Evolutionary conservation across 2,797 vertebrate genomes (phyloP).

Genomic region (Anguilla megastoma): DNA sequence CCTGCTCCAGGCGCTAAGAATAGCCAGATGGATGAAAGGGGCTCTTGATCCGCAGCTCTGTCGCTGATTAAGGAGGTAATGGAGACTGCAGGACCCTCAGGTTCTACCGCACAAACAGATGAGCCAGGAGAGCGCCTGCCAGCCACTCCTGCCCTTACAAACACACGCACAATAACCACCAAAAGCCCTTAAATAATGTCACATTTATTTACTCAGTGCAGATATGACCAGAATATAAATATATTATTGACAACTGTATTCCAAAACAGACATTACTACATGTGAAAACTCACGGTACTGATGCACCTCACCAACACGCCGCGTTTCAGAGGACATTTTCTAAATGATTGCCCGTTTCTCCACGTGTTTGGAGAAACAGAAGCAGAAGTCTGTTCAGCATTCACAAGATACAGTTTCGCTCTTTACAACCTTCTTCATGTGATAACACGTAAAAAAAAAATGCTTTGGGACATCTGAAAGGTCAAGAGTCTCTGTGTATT

Average conservation of each 20-base stretch:
- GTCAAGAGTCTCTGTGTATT: constrained; percentile 39
- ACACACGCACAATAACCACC: constrained; percentile 25
- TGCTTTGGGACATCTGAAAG: constrained; percentile 50
- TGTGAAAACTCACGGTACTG: constrained; percentile 52
- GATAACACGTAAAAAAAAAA: constrained; percentile 9
- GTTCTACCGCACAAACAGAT: neutral
- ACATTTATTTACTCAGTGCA: constrained; percentile 71
- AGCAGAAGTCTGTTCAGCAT: neutral
- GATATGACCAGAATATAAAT: constrained; percentile 63
- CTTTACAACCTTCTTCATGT: constrained; percentile 8
- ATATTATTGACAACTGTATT: constrained; percentile 50
- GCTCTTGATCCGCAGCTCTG: constrained; percentile 12
- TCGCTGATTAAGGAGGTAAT: constrained; percentile 31
- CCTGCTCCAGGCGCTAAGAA: constrained; percentile 20
- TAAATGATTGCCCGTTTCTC: constrained; percentile 15
- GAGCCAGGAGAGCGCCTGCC: neutral
- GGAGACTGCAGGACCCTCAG: neutral
- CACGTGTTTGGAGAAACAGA: neutral
- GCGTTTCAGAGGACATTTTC: constrained; percentile 27
- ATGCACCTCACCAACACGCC: constrained; percentile 51
- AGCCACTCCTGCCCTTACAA: neutral
- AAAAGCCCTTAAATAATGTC: constrained; percentile 50
- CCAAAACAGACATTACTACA: constrained; percentile 51
- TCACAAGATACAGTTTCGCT: constrained; percentile 26
- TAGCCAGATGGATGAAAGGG: constrained; percentile 20